Evolutionary conservation across 2,797 vertebrate genomes (phyloP).

Genomic region (Craterocephalus amniculus): DNA sequence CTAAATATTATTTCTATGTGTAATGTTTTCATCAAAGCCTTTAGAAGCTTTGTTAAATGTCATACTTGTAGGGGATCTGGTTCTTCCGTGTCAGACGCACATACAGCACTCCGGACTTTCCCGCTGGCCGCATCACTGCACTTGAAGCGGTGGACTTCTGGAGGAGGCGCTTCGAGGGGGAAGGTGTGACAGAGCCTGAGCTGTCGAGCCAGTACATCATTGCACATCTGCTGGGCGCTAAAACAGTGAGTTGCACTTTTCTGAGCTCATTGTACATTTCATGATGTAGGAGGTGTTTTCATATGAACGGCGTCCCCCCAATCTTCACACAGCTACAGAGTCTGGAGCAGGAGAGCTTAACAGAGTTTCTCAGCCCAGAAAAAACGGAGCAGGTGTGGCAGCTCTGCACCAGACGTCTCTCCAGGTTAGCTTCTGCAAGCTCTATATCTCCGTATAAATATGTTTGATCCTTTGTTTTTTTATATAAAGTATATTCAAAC

Average conservation of each 20-base stretch:
- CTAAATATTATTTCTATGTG: not conserved
- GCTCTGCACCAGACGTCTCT: slow-evolving; percentile 85
- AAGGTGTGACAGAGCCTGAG: slow-evolving; percentile 86
- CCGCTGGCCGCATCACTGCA: slow-evolving; percentile 67
- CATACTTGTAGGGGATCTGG: slow-evolving; percentile 48
- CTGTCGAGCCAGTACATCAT: slow-evolving; percentile 90
- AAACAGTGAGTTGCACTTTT: slow-evolving; percentile 86
- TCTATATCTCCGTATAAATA: not conserved
- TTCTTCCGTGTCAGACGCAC: not conserved
- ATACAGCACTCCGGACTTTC: slow-evolving; percentile 56
- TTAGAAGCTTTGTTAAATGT: not conserved
- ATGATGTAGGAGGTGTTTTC: not conserved
- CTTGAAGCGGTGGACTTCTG: slow-evolving; percentile 80
- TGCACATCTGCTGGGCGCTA: slow-evolving; percentile 93
- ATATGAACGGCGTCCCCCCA: not conserved
- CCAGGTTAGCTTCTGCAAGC: slow-evolving; percentile 76
- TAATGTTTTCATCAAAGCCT: not conserved
- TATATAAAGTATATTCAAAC: not conserved
- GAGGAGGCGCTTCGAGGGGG: slow-evolving; percentile 83
- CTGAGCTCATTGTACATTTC: not conserved
- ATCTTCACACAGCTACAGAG: slow-evolving; percentile 84
- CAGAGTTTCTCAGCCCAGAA: slow-evolving; percentile 74
- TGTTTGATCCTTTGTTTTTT: not conserved
- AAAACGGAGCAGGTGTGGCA: slow-evolving; percentile 83
- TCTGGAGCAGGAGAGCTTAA: slow-evolving; percentile 72